Evolutionary conservation across 2,888 invertebrate genomes (phyloP), one percentile per base, ranked within the genome.

Genomic region (Dexiosoma caninum): DNA sequence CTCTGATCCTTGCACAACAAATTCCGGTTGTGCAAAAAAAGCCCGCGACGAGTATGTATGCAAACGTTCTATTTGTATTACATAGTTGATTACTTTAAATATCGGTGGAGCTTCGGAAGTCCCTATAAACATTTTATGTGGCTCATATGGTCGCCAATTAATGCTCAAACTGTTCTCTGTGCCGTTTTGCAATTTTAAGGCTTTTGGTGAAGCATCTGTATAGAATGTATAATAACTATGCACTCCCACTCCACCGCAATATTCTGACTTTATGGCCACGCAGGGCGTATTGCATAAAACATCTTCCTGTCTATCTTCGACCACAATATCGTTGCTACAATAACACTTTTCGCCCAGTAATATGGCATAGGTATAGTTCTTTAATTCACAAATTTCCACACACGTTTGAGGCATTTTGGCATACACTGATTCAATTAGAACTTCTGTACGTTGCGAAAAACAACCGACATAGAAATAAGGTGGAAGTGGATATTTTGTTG

Each of bases 191-290:
- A 94, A 88, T 55, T 90, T 88, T 21, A 95, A 86, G 74, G 93
- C 91, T 78, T 91, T 90, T 0, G 96, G 95, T n/a, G 94, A 85
- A 12, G 86, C 85, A 55, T 82, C 79, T 53, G 84, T 83, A 7
- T 64, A 64, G 1, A 85, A 87, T 46, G 93, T 92, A 85, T 95
- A 95, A 32, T 95, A 93, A 83, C 93, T 94, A 70, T 93, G 93
- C 0, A 93, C 92, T 30, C 92, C 91, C 0, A 91, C 89, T 0
- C 95, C 95, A 1, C 95, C 95, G 86, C 95, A 95, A 78, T 91
- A 91, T 84, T 93, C 92, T 0, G 91, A 91, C 35, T 91, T 91
- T 86, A 94, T 93, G 72, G 92, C 92, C 7, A 91, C 90, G 84
- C 95, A 95, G 0, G 91, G 91, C 10, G 90, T 91, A 81, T 90